Conservation (phyloP, 2,113 vertebrate genomes). For the Typhlomys cinereus region DNA sequence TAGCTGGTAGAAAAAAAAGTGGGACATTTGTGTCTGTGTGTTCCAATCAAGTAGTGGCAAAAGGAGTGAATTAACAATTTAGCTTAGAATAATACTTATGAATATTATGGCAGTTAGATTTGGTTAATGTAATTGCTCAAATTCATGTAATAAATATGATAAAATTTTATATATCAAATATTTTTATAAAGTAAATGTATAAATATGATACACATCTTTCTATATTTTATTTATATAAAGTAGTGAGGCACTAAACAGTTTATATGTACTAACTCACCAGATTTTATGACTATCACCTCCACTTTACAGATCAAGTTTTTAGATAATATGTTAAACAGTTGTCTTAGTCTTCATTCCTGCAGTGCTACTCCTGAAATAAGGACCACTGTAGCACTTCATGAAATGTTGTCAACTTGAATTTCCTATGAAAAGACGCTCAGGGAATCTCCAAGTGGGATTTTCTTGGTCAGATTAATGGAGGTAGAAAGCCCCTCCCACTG, state of each 20-base stretch:
- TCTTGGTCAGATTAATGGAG: no score
- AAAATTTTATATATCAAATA: background rate
- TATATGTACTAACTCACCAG: background rate
- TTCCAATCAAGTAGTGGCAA: conserved; percentile 9
- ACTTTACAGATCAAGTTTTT: conserved; percentile 8
- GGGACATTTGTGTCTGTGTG: background rate
- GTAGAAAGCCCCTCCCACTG: no score
- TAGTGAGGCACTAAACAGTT: background rate
- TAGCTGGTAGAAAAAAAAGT: background rate
- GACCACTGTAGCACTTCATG: no score
- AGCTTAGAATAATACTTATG: background rate
- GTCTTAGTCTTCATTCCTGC: background rate
- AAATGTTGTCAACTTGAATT: no score
- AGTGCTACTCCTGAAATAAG: background rate
- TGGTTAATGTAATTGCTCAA: background rate
- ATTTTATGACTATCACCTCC: no score
- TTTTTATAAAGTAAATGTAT: no score
- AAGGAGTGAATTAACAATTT: background rate
- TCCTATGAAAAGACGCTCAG: no score
- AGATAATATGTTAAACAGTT: background rate
- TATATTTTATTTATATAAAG: background rate
- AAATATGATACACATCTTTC: background rate
- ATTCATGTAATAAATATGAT: no score
- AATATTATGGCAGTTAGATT: background rate
- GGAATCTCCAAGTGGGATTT: no score